Evolutionary conservation across 2,113 vertebrate genomes (phyloP).

Genomic region (Sprattus sprattus): DNA sequence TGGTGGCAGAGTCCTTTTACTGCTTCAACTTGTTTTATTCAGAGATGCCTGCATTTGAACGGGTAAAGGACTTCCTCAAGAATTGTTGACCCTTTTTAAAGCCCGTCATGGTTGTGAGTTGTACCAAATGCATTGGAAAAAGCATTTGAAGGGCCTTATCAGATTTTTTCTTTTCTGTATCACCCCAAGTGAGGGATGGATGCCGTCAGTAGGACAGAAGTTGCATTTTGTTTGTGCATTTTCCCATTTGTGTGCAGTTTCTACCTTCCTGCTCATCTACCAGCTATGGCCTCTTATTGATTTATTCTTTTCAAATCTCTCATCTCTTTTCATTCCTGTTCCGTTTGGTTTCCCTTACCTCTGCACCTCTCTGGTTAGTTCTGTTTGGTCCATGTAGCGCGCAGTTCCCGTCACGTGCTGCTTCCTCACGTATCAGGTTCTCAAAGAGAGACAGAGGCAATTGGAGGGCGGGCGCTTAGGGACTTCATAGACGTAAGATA

Average conservation of each 20-base stretch:
- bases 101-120: background rate
- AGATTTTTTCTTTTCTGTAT: background rate
- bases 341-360: background rate
- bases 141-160: background rate
- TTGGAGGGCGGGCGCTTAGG: background rate
- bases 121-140: background rate
- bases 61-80: background rate
- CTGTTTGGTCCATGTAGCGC: background rate
- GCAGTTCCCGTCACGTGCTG: background rate
- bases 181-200: background rate
- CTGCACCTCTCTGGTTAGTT: background rate
- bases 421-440: background rate
- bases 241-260: background rate
- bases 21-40: background rate
- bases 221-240: background rate
- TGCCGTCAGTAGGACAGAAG: background rate
- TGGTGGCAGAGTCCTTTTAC: background rate
- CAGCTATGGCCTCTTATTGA: background rate
- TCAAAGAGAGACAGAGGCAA: background rate
- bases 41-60: background rate
- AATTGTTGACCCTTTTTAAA: conserved; percentile 9
- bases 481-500: background rate
- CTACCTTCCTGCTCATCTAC: background rate
- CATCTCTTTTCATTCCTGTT: background rate
- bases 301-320: background rate